A percentile compares a stretch with the other conserved stretches of the same genome.
Conservation (phyloP, 2,888 invertebrate species). For the Drosophila leonis region DNA sequence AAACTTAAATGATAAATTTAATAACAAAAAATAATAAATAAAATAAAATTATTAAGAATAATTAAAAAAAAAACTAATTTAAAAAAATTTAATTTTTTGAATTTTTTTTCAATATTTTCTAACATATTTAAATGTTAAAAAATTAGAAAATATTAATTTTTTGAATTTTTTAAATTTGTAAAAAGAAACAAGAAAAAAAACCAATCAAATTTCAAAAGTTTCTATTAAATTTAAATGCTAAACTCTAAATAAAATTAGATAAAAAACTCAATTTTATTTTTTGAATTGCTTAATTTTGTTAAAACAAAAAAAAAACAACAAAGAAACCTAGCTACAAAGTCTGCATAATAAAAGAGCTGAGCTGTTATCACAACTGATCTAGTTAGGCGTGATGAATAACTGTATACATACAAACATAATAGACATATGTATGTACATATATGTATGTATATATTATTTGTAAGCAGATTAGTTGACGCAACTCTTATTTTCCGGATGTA, state of each 20-base stretch:
- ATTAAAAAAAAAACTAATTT: no score
- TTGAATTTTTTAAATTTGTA: no score
- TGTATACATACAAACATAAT: background rate
- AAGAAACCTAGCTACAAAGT: background rate
- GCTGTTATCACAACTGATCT: constrained; percentile 1
- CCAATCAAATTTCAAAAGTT: no score
- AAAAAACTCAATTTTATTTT: no score
- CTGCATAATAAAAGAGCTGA: background rate
- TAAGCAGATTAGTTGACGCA: background rate
- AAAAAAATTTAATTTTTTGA: no score
- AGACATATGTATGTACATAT: background rate
- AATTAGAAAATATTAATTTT: no score
- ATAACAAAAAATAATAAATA: no score
- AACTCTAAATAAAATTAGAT: background rate
- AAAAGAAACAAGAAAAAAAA: background rate
- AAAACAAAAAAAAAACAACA: background rate
- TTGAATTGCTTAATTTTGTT: no score
- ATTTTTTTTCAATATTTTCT: no score
- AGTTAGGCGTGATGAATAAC: background rate
- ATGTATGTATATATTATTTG: background rate
- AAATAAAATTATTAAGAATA: background rate
- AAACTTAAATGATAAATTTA: no score
- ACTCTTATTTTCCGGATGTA: constrained; percentile 10
- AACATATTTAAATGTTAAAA: background rate
- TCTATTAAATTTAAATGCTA: background rate